Evolutionary conservation across 1,140 invertebrate genomes (phyloP), one percentile per base, ranked within the genome.

Genomic region (Philaenus spumarius): DNA sequence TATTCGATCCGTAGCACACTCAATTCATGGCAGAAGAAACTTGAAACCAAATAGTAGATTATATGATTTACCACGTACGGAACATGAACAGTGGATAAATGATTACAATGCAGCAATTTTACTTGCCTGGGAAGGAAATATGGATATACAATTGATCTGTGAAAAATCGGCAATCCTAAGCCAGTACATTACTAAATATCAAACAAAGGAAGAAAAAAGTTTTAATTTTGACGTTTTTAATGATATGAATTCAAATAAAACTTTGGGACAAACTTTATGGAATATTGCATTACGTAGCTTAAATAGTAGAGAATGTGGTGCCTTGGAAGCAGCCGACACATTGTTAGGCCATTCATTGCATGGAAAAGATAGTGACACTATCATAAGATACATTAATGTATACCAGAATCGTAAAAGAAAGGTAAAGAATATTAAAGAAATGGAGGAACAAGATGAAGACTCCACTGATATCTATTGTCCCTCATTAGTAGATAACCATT

Each of bases 21-120:
- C 68, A 46, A 61, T 69, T 39, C 64, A 64, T 15, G 58, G 58
- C 42, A 51, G 61, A 40, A 66, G 51, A 61, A 59, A 64, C 34
- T 62, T 69, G 34, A 61, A 62, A 64, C 61, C 42, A n/a, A 67
- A 67, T 51, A 55, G 45, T 20, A 62, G 67, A 30, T 61, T 69
- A 5, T 71, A 66, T 65, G 64, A 71, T 67, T 46, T 72, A 30
- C 64, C 66, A 12, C 46, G 69, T 30, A 58, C 5, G 14, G 17
- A 54, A 55, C 24, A 65, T 3, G 67, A 70, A 63, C 24, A 12
- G 15, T 46, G 20, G 47, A 60, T 62, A 12, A 62, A 66, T 47
- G 64, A 60, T 20, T 59, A 65, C 50, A 64, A 63, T 48, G 57
- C 62, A 19, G 54, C 61, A n/a, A 58, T 65, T 30, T 37, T 66